phyloP scores from a whole-genome alignment of 2,113 vertebrate species.

The Eleginops maclovinus region DNA sequence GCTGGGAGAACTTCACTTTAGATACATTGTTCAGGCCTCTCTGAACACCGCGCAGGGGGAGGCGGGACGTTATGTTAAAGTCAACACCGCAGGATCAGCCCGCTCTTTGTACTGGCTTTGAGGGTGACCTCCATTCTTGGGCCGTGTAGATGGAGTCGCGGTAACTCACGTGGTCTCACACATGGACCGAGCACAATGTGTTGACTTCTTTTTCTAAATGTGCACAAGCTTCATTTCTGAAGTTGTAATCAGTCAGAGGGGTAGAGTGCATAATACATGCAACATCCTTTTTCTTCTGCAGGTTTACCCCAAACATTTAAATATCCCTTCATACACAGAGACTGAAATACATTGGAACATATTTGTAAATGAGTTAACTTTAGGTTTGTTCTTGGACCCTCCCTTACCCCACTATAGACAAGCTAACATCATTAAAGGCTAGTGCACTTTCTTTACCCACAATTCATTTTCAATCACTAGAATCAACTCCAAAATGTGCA shows the following conservation, averaged over 20 bases:
- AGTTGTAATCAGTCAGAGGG: background rate
- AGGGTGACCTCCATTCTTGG: conserved; percentile 75
- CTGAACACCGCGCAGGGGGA: conserved; percentile 81
- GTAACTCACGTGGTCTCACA: conserved; percentile 62
- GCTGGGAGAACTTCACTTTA: conserved; percentile 93
- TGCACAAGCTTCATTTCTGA: background rate
- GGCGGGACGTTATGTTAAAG: conserved; percentile 84
- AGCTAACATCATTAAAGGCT: too few relatives aligned
- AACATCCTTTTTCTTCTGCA: too few relatives aligned
- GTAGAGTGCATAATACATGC: too few relatives aligned
- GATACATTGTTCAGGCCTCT: conserved; percentile 89
- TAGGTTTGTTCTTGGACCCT: too few relatives aligned
- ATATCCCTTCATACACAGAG: too few relatives aligned
- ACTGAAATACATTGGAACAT: too few relatives aligned
- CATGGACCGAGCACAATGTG: conserved; percentile 34
- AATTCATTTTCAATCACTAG: too few relatives aligned
- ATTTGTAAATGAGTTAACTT: too few relatives aligned
- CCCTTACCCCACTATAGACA: too few relatives aligned
- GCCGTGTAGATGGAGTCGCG: conserved; percentile 63
- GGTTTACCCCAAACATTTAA: too few relatives aligned
- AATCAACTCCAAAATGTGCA: too few relatives aligned
- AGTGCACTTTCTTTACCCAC: too few relatives aligned
- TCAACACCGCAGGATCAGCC: conserved; percentile 79
- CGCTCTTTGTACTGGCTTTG: conserved; percentile 75
- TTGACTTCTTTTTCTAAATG: conserved; percentile 8